Percentiles rank a stretch among this genome's conserved stretches.
These are phyloP conservation scores for Momotus momota DNA, from an alignment of 2,797 vertebrate species.

Conservation along the genomic window DNA sequence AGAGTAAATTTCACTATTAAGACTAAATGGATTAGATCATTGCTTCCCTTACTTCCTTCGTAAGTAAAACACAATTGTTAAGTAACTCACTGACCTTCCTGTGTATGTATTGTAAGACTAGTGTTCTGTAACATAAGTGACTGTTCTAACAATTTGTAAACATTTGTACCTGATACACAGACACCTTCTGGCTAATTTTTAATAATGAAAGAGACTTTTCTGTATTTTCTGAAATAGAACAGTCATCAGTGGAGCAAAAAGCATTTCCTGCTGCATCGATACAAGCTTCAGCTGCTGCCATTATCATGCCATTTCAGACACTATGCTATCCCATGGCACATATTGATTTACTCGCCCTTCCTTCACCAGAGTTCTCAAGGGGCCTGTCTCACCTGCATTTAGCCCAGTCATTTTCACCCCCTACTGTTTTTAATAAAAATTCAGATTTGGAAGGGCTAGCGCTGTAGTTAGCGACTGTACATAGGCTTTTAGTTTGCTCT, in stretches of 20 bases:
- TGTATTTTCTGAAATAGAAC: conserved; percentile 2
- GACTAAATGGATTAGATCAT: conserved; percentile 37
- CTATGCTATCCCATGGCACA: not conserved
- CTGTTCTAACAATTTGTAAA: not conserved
- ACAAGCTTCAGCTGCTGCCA: conserved; percentile 46
- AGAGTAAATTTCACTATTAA: conserved; percentile 57
- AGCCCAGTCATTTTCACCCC: conserved; percentile 11
- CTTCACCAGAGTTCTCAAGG: not conserved
- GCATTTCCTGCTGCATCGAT: not conserved
- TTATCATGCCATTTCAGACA: conserved; percentile 33
- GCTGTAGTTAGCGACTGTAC: not conserved
- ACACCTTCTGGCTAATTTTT: conserved; percentile 2
- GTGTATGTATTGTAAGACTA: not conserved
- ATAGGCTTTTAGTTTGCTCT: not conserved
- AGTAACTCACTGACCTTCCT: conserved; percentile 49
- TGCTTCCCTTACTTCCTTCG: conserved; percentile 28
- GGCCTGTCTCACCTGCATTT: conserved; percentile 36
- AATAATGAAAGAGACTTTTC: not conserved
- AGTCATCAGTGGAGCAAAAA: conserved; percentile 20
- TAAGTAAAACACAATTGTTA: conserved; percentile 49
- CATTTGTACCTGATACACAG: not conserved
- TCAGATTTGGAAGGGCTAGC: not conserved
- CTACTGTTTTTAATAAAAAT: conserved; percentile 8
- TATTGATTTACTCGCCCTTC: conserved; percentile 36
- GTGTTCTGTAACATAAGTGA: not conserved